Percentiles rank a stretch among this genome's conserved stretches.
phyloP scores from a whole-genome alignment of 2,888 invertebrate species.

The Antitype chi region DNA sequence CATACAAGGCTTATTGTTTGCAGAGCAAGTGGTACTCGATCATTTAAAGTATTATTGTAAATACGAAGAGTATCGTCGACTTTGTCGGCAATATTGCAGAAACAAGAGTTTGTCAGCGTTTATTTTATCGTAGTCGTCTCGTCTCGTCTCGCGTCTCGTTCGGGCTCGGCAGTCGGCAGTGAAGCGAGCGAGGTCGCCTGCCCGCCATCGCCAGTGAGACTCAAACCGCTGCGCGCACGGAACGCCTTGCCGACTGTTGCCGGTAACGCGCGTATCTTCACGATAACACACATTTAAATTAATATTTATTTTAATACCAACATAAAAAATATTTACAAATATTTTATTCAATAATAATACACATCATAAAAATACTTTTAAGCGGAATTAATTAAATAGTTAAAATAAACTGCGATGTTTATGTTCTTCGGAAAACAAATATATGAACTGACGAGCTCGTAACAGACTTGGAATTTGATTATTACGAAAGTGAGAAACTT shows the following conservation, averaged over 20 bases:
- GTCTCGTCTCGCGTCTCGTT: constrained; percentile 65
- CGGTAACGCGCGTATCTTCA: constrained; percentile 75
- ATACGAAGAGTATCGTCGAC: constrained; percentile 49
- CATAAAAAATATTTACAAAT: constrained; percentile 17
- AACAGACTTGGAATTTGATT: constrained; percentile 32
- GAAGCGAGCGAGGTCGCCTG: constrained; percentile 56
- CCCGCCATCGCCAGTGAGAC: constrained; percentile 75
- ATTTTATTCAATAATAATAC: constrained; percentile 26
- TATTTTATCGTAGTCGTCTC: constrained; percentile 70
- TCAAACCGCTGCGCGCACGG: constrained; percentile 74
- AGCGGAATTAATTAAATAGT: constrained; percentile 20
- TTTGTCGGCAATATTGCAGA: constrained; percentile 57
- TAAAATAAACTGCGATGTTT: constrained; percentile 54
- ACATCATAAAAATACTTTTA: constrained; percentile 4
- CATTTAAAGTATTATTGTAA: constrained; percentile 46
- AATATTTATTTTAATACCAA: constrained; percentile 24
- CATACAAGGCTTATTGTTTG: constrained; percentile 43
- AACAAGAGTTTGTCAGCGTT: constrained; percentile 69
- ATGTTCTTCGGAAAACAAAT: constrained; percentile 59
- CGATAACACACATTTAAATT: constrained; percentile 70
- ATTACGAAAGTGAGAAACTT: constrained; percentile 57
- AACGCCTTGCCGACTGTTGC: constrained; percentile 73
- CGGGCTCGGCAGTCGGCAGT: constrained; percentile 55
- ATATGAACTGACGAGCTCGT: constrained; percentile 65
- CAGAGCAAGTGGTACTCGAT: constrained; percentile 40